Evolutionary conservation across 2,888 invertebrate species (phyloP), one percentile per base, ranked within the genome.

Genomic region (Rotaria sp.): DNA sequence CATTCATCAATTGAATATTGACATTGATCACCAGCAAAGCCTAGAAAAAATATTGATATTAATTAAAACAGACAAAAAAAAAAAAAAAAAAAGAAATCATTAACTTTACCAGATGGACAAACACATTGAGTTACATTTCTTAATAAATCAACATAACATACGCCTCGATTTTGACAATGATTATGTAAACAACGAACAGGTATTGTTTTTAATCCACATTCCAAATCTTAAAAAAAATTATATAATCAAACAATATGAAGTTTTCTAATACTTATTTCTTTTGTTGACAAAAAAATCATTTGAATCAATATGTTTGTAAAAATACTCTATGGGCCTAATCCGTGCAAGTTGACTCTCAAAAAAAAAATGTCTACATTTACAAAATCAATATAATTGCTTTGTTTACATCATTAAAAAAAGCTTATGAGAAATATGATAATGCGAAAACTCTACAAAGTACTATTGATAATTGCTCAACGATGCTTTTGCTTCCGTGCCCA

Each of bases 1-100:
- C 75, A 80, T 80, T 80, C 75, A 26, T 80, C 75, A 80, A 80
- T 80, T 11, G 7, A 2, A 80, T 80, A 80, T 80, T 80, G 41
- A 80, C 75, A 80, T 80, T 45, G 75, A 80, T 80, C 26, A 80
- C 75, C 75, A 80, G 75, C 75, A 38, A 80, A 80, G 38, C 75
- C 75, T 80, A 11, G 45, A 80, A 80, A 41, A 80, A 80, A 41
- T 80, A 80, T 80, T 80, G 41, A 45, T 41, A 41, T 50, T 50
- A 50, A 50, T 50, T 18, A 80, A 80, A 4, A 45, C 41, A 38
- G 5, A 21, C 30, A 24, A 1, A 41, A 2, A 1, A 24, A 15
- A 50, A 50, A 50, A 21, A 13, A 24, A 1, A 41, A 2, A 1
- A 24, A 15, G 15, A 50, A 50, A 41, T 80, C 11, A 80, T 80